phyloP scores from a whole-genome alignment of 23 tunicate species.

The Trididemnum miniatum region DNA sequence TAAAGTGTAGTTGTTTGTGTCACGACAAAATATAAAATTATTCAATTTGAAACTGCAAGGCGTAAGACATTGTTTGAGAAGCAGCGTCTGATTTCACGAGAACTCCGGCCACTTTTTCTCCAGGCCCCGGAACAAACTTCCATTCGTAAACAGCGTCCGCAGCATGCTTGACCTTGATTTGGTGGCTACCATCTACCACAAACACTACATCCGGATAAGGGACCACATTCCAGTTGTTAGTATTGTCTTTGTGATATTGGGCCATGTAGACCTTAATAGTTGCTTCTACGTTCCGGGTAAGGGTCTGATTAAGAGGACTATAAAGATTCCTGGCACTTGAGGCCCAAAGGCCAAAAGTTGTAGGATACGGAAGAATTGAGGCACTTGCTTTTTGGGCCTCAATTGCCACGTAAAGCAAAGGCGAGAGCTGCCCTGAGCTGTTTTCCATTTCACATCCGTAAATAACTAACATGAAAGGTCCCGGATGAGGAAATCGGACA shows the following conservation, averaged over 20 bases:
- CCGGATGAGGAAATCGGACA: slow-evolving; percentile 30
- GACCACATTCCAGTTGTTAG: background rate
- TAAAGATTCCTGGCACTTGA: slow-evolving; percentile 35
- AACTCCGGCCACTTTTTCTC: slow-evolving; percentile 44
- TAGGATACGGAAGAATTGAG: slow-evolving; percentile 11
- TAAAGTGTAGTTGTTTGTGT: too few species aligned
- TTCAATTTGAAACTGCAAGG: slow-evolving; percentile 33
- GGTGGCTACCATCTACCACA: slow-evolving; percentile 30
- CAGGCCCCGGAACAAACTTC: slow-evolving; percentile 64
- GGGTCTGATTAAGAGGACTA: slow-evolving; percentile 10
- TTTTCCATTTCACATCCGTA: slow-evolving; percentile 25
- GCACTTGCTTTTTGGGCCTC: slow-evolving; percentile 25
- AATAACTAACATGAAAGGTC: slow-evolving; percentile 33
- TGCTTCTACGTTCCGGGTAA: slow-evolving; percentile 20
- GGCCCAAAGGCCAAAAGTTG: slow-evolving; percentile 37
- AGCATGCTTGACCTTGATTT: background rate
- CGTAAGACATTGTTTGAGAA: slow-evolving; percentile 37
- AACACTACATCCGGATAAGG: slow-evolving; percentile 42
- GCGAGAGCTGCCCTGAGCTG: slow-evolving; percentile 20
- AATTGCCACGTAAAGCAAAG: slow-evolving; percentile 22
- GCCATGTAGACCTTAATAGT: slow-evolving; percentile 24
- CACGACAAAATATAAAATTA: too few species aligned
- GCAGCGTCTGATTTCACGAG: slow-evolving; percentile 30
- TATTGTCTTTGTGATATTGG: background rate
- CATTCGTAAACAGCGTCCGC: slow-evolving; percentile 33